A percentile compares a stretch with the other conserved stretches of the same genome.
These are phyloP conservation scores for Idaea straminata DNA, from an alignment of 2,888 invertebrate species.

Conservation along the genomic window DNA sequence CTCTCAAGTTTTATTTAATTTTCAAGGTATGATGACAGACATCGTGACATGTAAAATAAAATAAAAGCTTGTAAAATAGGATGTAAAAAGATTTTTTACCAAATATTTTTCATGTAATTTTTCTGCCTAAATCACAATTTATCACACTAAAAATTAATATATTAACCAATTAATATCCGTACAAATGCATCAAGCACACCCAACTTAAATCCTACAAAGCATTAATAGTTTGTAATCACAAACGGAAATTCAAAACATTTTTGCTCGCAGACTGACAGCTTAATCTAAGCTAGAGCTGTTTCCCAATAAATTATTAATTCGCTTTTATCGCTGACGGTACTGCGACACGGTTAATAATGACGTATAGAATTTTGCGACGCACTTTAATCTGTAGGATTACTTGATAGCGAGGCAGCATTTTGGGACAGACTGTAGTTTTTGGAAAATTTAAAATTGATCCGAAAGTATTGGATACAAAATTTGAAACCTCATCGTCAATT, in stretches of 20 bases:
- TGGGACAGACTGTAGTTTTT: neutral
- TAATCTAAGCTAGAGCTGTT: constrained; percentile 11
- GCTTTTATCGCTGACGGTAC: constrained; percentile 23
- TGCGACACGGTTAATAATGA: constrained; percentile 44
- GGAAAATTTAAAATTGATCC: neutral
- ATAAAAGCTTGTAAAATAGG: too few relatives aligned
- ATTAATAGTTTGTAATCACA: neutral
- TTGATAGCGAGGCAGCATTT: constrained; percentile 9
- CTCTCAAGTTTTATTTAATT: too few relatives aligned
- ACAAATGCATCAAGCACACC: neutral
- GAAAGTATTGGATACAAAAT: too few relatives aligned
- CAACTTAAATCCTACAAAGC: neutral
- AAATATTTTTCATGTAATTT: too few relatives aligned
- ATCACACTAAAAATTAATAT: too few relatives aligned
- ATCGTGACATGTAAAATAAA: too few relatives aligned
- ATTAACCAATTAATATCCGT: neutral
- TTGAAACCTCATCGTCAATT: too few relatives aligned
- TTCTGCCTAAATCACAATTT: too few relatives aligned
- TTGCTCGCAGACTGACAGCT: constrained; percentile 10
- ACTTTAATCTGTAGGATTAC: constrained; percentile 46
- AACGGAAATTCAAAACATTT: neutral
- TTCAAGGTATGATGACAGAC: too few relatives aligned
- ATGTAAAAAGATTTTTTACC: too few relatives aligned
- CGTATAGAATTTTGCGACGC: constrained; percentile 41
- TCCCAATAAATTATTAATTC: constrained; percentile 17